Base-by-base conservation (phyloP, 30 jellyfish, hydroid and myxozoan species). In the Aurelia sp. region DNA sequence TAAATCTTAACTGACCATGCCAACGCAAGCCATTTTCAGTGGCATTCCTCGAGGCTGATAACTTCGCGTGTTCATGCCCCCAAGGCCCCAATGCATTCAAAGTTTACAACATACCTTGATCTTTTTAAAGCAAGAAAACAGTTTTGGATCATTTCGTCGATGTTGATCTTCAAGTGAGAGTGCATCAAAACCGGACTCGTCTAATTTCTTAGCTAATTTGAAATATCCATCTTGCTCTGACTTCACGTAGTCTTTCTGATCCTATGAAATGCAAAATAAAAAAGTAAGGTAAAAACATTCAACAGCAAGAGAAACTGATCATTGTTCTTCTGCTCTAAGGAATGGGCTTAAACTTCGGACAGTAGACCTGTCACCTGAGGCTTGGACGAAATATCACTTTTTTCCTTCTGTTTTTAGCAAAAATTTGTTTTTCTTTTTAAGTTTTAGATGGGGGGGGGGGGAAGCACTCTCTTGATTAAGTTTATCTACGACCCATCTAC, bases 81-180 rank as follows among this genome's bases (percentile, higher is more conserved):
- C 66, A 13, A 57, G 33, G 2, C 3, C 17, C 19, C 66, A 13
- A 57, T 12, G 35, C 30, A 15, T 15, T 31, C 86, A 40, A 40
- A 4, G 51, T 8, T 40, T 40, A 40, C 3, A 40, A 40, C 51
- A 31, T 58, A 88, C 94, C 87, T 90, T 89, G 4, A 71, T 89
- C 64, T 82, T 82, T 51, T 82, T 82, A 30, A 89, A 89, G 30
- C 31, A 57, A 20, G 68, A 22, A 51, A 89, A 89, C 47, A 89
- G 51, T 50, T 82, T 59, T 23, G 67, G 80, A 47, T 59, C 79
- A 64, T 89, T 89, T 31, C 97, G 62, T 27, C 97, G 83, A 66
- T 89, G 97, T 17, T 86, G 51, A 76, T 89, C 97, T 68, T 89
- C 97, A 19, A 89, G 12, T 7, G 97, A 83, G 58, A 89, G 61